Evolutionary conservation across 2,888 invertebrate genomes (phyloP).

Genomic region (Nymphalis urticae): DNA sequence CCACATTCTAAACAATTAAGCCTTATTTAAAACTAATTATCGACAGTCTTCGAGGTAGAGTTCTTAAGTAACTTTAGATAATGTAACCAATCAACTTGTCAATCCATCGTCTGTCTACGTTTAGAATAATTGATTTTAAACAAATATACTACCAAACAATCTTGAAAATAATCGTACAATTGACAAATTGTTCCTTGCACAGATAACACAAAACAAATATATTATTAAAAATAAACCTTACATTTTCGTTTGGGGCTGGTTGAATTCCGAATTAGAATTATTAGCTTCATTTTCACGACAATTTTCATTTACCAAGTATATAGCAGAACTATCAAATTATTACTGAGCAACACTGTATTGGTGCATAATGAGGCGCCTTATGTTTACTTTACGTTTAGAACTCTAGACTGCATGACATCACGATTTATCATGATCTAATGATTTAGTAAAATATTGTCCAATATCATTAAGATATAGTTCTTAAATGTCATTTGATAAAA

Average conservation of each 20-base stretch:
- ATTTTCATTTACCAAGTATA: slow-evolving; percentile 17
- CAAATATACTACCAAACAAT: neutral
- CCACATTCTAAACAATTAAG: slow-evolving; percentile 55
- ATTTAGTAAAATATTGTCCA: slow-evolving; percentile 46
- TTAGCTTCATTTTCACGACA: slow-evolving; percentile 27
- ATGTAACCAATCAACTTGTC: slow-evolving; percentile 16
- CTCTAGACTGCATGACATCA: slow-evolving; percentile 56
- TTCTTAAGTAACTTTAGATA: slow-evolving; percentile 21
- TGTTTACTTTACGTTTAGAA: slow-evolving; percentile 51
- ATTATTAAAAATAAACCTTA: slow-evolving; percentile 19
- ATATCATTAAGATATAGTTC: slow-evolving; percentile 32
- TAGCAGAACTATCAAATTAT: slow-evolving; percentile 22
- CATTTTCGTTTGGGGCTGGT: slow-evolving; percentile 26
- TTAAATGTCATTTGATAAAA: slow-evolving; percentile 11
- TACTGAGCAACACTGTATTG: slow-evolving; percentile 30
- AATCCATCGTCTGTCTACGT: slow-evolving; percentile 1
- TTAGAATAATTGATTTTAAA: neutral
- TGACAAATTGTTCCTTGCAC: neutral
- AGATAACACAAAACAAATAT: neutral
- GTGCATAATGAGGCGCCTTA: slow-evolving; percentile 31
- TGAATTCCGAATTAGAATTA: slow-evolving; percentile 30
- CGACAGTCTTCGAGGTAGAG: slow-evolving; percentile 25
- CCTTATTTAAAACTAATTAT: slow-evolving; percentile 45
- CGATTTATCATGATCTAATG: slow-evolving; percentile 44
- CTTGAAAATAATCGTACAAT: neutral